Base-by-base conservation (phyloP, 1,140 invertebrate species). In the Lepidostoma basale region DNA sequence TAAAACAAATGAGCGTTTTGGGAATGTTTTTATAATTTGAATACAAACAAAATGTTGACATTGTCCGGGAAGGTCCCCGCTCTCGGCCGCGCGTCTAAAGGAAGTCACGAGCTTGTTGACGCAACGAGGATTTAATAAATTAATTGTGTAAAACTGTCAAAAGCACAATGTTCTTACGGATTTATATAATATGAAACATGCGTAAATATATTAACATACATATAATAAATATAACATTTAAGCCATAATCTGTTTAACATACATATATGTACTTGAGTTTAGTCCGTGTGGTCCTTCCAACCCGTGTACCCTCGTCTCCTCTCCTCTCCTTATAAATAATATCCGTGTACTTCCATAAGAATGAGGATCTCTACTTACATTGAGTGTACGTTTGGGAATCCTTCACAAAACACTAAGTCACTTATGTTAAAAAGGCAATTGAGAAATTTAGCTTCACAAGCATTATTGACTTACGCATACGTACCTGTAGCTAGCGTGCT, bases 401-500 rank as follows among this genome's bases (percentile, higher is more conserved):
- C 39, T 39, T 42, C 26, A 23, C 33, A 33, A 42, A 40, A 16
- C 22, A 12, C 56, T 59, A 59, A 14, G 23, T 59, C 36, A 59
- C 56, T 59, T 59, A 59, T 44, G 18, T 25, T 65, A 65, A 49
- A 65, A 65, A 65, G 63, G 63, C 63, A 65, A 65, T 65, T 65
- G 42, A 65, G 63, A 65, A 62, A 14, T 56, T 65, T 23, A 65
- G 63, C 63, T 65, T 65, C 42, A 9, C 9, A 65, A 65, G 63
- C 63, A 23, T 33, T 47, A 47, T 30, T 33, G 59, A 62, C 59
- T 62, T 62, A 62, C n/a, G 44, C 40, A 20, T 62, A 62, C 3
- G 23, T 18, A n/a, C 47, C 5, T 33, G 12, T 6, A 33, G 12
- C 56, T 59, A 59, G 56, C 56, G 56, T 59, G 56, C 56, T 59